A percentile compares a stretch with the other conserved stretches of the same genome.
Conservation (phyloP, 2,113 vertebrate species). For the Dromas ardeola region DNA sequence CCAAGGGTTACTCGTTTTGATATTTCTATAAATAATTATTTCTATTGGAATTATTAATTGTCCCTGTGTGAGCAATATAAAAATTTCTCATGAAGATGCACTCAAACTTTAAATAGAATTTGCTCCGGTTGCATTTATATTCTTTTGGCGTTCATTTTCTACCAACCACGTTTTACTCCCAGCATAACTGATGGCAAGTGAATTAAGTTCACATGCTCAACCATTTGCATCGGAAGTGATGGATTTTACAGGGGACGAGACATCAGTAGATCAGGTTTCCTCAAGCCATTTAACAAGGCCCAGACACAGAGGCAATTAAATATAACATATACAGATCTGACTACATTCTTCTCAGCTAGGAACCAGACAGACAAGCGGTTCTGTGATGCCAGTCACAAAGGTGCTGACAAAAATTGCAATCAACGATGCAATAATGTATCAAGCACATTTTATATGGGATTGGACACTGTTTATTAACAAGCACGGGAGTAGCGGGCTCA, state of each 20-base stretch:
- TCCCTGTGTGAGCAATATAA: not conserved
- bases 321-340: not conserved
- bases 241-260: conserved; percentile 27
- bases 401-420: conserved; percentile 44
- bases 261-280: conserved; percentile 43
- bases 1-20: not conserved
- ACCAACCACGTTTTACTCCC: not conserved
- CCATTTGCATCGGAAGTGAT: conserved; percentile 19
- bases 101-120: not conserved
- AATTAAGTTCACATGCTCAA: conserved; percentile 20
- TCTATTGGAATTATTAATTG: not conserved
- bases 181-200: not conserved
- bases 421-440: not conserved
- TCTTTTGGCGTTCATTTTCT: not conserved
- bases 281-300: not conserved
- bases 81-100: not conserved
- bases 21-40: not conserved
- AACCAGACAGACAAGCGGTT: conserved; percentile 1
- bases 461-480: conserved; percentile 28
- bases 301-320: conserved; percentile 46
- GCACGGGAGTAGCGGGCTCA: not conserved
- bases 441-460: not conserved
- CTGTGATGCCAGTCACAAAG: not conserved
- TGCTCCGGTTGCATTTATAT: not conserved
- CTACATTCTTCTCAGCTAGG: not conserved